Evolutionary conservation across 2,113 vertebrate genomes (phyloP), one percentile per base, ranked within the genome.

Genomic region (Pseudorectes ferrugineus): DNA sequence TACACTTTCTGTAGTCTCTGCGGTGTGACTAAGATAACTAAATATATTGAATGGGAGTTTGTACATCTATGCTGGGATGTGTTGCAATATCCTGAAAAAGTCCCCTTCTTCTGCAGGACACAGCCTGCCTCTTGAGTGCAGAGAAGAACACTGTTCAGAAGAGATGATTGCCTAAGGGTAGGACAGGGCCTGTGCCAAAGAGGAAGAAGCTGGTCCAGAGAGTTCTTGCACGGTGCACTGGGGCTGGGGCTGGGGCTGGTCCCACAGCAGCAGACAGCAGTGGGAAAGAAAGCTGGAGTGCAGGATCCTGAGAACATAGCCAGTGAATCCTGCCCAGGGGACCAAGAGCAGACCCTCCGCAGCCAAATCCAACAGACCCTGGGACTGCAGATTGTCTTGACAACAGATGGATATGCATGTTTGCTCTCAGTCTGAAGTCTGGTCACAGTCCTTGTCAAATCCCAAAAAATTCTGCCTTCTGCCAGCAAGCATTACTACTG

Each of bases 381-480:
- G 79, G 68, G 82, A 73, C 81, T 93, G 72, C 72, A 79, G 62
- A 73, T 66, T 87, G 83, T 67, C 92, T 89, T 96, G 86, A 88
- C 93, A 96, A 74, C 87, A 80, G 81, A 78, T 59, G 70, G 68
- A 78, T 79, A 84, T 51, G 12, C 74, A 58, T 88, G 84, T 85
- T 94, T 94, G 86, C 83, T 79, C 95, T 95, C 66, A 55, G 92
- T 93, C 93, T 95, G 73, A 90, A 95, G 90, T 93, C 93, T 97
- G 93, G 88, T 96, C 73, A 33, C 59, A 88, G 94, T 61, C 76
- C 92, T 84, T 91, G 85, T 95, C 85, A 93, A 94, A 94, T 91
- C 86, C 95, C 76, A 6, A 87, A 73, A 96, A 95, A 94, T 94
- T 89, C 45, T 89, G 75, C 67, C 70, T 95, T 62, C 61, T 97